phyloP scores from a whole-genome alignment of 2,797 vertebrate species.

The Coluber constrictor region DNA sequence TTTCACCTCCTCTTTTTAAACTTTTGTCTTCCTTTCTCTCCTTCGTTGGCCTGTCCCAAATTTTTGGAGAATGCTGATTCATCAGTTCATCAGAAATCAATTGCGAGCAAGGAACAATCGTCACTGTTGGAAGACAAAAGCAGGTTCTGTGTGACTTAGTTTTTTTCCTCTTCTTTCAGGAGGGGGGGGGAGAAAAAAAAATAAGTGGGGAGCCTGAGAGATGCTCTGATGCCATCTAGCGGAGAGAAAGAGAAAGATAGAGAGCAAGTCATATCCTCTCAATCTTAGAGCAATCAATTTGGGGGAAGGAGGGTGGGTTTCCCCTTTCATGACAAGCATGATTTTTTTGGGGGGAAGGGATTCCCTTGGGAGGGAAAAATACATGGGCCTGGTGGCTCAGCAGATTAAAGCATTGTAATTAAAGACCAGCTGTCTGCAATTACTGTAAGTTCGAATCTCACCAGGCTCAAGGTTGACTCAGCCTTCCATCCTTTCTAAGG shows the following conservation, averaged over 20 bases:
- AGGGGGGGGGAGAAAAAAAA: not conserved
- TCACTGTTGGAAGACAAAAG: not conserved
- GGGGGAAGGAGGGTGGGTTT: not conserved
- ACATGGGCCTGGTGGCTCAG: not conserved
- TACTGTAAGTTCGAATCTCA: no score
- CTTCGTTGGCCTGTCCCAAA: not conserved
- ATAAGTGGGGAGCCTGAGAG: conserved; percentile 22
- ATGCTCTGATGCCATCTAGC: conserved; percentile 42
- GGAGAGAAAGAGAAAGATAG: not conserved
- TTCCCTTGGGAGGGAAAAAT: conserved; percentile 6
- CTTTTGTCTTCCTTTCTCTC: not conserved
- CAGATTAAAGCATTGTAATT: no score
- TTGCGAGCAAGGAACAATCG: conserved; percentile 7
- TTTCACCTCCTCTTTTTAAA: not conserved
- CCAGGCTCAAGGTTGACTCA: no score
- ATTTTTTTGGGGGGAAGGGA: not conserved
- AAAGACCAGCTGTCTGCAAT: no score
- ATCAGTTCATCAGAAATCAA: conserved; percentile 29
- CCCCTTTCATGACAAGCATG: not conserved
- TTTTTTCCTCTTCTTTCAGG: not conserved
- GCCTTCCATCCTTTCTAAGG: no score
- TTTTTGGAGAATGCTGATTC: conserved; percentile 3
- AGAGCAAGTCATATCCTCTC: not conserved
- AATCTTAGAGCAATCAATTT: not conserved
- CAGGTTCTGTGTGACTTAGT: not conserved